These are phyloP conservation scores for Parazoanthus atlanticus DNA, from an alignment of 92 coral and sea anemone species.

Conservation along the genomic window DNA sequence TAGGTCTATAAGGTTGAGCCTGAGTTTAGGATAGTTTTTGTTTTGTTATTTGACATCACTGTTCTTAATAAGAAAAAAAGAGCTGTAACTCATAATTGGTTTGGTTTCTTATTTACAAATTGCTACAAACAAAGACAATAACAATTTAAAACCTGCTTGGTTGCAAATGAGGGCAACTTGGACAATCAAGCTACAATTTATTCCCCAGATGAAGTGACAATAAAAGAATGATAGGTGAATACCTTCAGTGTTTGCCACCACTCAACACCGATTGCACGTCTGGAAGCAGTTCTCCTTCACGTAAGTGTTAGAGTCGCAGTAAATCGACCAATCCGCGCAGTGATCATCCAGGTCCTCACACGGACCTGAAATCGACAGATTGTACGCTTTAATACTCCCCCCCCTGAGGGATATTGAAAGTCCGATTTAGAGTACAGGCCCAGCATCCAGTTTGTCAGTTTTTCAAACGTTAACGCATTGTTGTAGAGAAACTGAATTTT, in stretches of 20 bases:
- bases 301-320: conserved; percentile 1
- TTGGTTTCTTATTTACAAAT: too few relatives aligned
- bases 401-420: not conserved
- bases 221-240: not conserved
- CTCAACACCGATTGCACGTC: conserved; percentile 7
- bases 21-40: too few relatives aligned
- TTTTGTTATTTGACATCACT: too few relatives aligned
- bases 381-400: not conserved
- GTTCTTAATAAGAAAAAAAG: too few relatives aligned
- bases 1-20: too few relatives aligned
- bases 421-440: not conserved
- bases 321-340: not conserved
- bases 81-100: too few relatives aligned
- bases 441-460: not conserved
- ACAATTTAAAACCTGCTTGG: not conserved
- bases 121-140: too few relatives aligned
- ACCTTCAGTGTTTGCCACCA: not conserved
- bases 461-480: not conserved
- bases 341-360: conserved; percentile 3
- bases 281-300: conserved; percentile 5
- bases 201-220: not conserved
- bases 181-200: not conserved
- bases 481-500: not conserved
- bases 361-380: not conserved
- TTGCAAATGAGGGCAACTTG: not conserved